Base-by-base conservation (phyloP, 2,888 invertebrate species). In the Cephus runcator region DNA sequence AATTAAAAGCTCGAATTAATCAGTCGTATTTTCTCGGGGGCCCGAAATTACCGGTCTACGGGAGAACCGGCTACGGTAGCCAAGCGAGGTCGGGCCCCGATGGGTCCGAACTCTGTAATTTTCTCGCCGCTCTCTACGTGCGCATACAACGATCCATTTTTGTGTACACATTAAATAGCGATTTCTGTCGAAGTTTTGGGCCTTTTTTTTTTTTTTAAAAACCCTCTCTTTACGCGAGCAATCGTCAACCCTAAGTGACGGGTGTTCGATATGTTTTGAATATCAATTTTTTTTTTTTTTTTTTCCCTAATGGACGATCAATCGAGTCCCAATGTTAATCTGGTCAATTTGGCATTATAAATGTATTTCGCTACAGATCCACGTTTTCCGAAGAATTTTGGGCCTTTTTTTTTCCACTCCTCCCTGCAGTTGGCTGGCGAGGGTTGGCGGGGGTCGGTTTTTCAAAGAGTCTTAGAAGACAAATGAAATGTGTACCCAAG, bases 1-100 rank as follows among this genome's bases (percentile, higher is more conserved):
- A 88, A 88, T 88, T 88, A 88, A 88, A 85, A 85, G 87, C 81
- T 84, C 85, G 83, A 81, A 87, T 88, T 87, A 87, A 88, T 87
- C 88, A 86, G 83, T 82, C 83, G 81, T 75, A 75, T 78, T 75
- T 75, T 33, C 84, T 85, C 82, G 85, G 85, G 82, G 83, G 81
- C 85, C 82, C 82, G 81, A 88, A 88, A 88, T 88, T 86, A 83
- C 86, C 82, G 87, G 87, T 86, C 81, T 81, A 77, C 83, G 76
- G 80, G 83, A 76, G 40, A 79, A 76, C 81, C 82, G 83, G 79
- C 76, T 81, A 56, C 84, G 86, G 87, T 87, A 88, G 87, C 87
- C 40, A 56, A 56, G 79, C 82, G 75, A 79, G 79, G 40, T 56
- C 40, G 40, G 40, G 71, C 71, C 34, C 23, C 71, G 12, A 15